These are phyloP conservation scores for Chlamydotis undulata DNA, from an alignment of 2,113 vertebrate species.

Conservation along the genomic window DNA sequence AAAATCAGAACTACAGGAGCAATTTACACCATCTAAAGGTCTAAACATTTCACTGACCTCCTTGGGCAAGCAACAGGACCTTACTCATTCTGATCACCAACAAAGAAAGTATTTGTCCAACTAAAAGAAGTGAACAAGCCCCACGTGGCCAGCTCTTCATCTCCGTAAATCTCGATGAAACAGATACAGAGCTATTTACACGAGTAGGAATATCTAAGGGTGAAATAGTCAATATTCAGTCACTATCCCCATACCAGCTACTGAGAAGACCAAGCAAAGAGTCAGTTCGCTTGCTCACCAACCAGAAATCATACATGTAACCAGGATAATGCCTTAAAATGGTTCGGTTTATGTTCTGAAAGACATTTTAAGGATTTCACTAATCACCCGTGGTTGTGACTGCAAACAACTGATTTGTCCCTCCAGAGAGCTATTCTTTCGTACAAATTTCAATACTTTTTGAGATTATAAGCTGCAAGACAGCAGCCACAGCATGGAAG, in stretches of 20 bases:
- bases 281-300: neutral
- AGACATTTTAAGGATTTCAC: neutral
- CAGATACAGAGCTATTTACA: neutral
- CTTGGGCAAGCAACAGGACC: neutral
- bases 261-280: neutral
- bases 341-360: neutral
- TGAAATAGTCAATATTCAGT: neutral
- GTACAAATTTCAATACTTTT: neutral
- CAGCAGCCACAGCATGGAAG: neutral
- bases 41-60: neutral
- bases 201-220: neutral
- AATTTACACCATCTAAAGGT: neutral
- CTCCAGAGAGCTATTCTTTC: neutral
- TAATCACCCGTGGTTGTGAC: neutral
- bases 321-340: neutral
- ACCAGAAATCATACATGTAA: neutral
- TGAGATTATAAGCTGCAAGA: slow-evolving; percentile 8
- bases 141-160: fast-evolving
- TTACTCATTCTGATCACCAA: neutral
- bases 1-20: neutral
- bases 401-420: neutral
- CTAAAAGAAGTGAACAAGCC: neutral
- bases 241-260: neutral
- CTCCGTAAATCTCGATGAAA: neutral
- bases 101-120: neutral